Conservation (phyloP, 2,113 vertebrate species). For the Callipepla californica region DNA sequence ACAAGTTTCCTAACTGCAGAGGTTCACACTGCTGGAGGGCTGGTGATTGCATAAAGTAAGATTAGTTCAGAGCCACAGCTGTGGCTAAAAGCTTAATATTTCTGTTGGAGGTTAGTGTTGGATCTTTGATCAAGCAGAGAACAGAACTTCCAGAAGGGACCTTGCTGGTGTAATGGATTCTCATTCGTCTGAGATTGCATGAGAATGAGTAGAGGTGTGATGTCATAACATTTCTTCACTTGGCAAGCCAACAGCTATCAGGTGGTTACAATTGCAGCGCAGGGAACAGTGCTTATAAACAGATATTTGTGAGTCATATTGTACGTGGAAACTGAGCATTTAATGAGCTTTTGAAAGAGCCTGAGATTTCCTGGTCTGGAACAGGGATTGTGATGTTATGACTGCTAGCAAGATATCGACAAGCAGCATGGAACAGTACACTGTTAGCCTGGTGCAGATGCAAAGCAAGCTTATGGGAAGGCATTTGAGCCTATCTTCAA, state of each 20-base stretch:
- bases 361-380: background rate
- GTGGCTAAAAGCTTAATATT: background rate
- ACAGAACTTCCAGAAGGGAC: background rate
- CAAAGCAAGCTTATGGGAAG: background rate
- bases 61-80: background rate
- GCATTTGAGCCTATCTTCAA: background rate
- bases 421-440: background rate
- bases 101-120: background rate
- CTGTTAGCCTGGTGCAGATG: background rate
- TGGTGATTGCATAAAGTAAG: accelerated
- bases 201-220: background rate
- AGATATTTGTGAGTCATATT: background rate
- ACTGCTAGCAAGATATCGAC: accelerated
- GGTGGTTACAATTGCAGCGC: background rate
- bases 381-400: accelerated
- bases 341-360: background rate
- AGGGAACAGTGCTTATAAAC: background rate
- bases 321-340: background rate
- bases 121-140: background rate
- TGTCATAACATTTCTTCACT: background rate
- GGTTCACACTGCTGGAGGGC: background rate
- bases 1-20: background rate
- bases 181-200: background rate
- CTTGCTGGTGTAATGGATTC: background rate
- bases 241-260: background rate